Conservation (phyloP, 1,140 invertebrate genomes). For the Drosophila willistoni region DNA sequence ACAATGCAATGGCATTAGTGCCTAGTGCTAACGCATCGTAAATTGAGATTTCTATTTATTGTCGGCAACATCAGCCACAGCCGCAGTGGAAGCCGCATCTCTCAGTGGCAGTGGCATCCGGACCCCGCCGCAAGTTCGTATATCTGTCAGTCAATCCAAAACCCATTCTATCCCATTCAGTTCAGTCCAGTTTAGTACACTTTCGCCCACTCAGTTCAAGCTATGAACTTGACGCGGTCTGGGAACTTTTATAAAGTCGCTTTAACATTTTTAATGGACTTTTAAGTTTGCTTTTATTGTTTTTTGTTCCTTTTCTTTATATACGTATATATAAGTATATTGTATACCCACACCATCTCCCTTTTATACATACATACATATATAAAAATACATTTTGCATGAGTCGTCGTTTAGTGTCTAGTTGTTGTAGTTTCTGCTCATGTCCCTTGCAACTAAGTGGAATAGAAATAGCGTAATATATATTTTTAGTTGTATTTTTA, state of each 20-base stretch:
- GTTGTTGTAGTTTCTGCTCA: constrained; percentile 24
- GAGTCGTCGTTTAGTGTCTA: constrained; percentile 14
- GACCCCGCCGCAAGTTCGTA: constrained; percentile 33
- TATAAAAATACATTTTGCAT: constrained; percentile 13
- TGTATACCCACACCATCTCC: background rate
- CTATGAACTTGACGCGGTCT: constrained; percentile 56
- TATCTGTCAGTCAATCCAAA: constrained; percentile 35
- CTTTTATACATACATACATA: background rate
- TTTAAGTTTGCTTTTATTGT: constrained; percentile 77
- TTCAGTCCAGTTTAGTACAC: constrained; percentile 37
- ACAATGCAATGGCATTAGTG: constrained; percentile 41
- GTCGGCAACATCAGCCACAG: constrained; percentile 45
- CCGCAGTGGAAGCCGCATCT: constrained; percentile 16
- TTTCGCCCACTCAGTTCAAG: constrained; percentile 38
- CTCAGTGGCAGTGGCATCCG: constrained; percentile 2
- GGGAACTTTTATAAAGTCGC: constrained; percentile 69
- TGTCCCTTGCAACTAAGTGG: constrained; percentile 6
- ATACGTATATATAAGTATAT: constrained; percentile 12
- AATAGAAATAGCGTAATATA: background rate
- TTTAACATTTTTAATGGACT: constrained; percentile 78
- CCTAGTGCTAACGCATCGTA: constrained; percentile 67
- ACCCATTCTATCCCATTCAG: constrained; percentile 13
- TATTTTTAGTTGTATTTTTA: background rate
- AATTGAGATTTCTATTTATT: constrained; percentile 81
- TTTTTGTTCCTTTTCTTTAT: constrained; percentile 45